Percentiles rank a stretch among this genome's conserved stretches.
Evolutionary conservation across 1,140 invertebrate species (phyloP).

Genomic region (Drosophila tani): DNA sequence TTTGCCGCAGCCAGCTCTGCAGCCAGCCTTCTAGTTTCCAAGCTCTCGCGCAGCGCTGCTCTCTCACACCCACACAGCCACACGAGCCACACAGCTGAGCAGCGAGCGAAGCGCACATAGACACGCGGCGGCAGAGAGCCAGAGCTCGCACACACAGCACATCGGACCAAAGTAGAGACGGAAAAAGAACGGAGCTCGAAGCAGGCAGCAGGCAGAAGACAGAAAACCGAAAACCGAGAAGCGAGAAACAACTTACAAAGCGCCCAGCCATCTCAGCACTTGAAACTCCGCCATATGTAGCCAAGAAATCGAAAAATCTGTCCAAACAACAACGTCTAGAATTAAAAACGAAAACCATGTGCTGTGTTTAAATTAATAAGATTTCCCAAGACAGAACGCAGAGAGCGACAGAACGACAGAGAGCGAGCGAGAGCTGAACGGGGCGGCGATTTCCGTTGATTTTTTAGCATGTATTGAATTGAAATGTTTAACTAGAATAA

Average conservation of each 20-base stretch:
- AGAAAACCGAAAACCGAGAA: slow-evolving; percentile 14
- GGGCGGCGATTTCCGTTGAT: slow-evolving; percentile 74
- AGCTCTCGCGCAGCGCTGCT: slow-evolving; percentile 31
- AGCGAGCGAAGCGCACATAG: slow-evolving; percentile 12
- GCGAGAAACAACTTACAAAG: slow-evolving; percentile 12
- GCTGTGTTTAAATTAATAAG: slow-evolving; percentile 60
- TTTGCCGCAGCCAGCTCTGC: slow-evolving; percentile 49
- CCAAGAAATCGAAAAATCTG: slow-evolving; percentile 30
- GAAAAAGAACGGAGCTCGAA: slow-evolving; percentile 13
- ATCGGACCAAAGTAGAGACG: slow-evolving; percentile 37
- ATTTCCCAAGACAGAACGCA: slow-evolving; percentile 32
- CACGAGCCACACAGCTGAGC: slow-evolving; percentile 38
- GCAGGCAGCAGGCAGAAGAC: slow-evolving; percentile 5
- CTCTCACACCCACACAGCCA: slow-evolving; percentile 30
- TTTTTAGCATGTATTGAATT: slow-evolving; percentile 78
- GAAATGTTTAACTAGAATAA: slow-evolving; percentile 83
- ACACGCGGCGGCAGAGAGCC: slow-evolving; percentile 20
- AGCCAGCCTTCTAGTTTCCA: slow-evolving; percentile 35
- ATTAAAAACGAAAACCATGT: slow-evolving; percentile 56
- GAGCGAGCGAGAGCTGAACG: slow-evolving; percentile 49
- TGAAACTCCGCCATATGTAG: slow-evolving; percentile 57
- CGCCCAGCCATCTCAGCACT: slow-evolving; percentile 52
- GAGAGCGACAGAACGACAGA: slow-evolving; percentile 17
- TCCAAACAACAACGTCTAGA: slow-evolving; percentile 44
- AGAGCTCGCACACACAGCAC: slow-evolving; percentile 48